These are phyloP conservation scores for Oryzias melastigma DNA, from an alignment of 2,113 vertebrate species.

Conservation along the genomic window DNA sequence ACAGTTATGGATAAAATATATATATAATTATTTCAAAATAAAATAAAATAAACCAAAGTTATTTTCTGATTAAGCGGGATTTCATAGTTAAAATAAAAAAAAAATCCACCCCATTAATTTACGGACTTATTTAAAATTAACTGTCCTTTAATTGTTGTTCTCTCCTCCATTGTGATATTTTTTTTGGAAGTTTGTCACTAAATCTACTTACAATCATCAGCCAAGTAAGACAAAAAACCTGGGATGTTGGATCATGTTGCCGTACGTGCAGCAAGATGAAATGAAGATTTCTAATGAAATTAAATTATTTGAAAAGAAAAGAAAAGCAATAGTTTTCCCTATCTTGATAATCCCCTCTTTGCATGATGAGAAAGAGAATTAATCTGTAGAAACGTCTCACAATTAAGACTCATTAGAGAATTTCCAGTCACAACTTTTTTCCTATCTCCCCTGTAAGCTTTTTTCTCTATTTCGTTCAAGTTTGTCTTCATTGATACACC, in stretches of 20 bases:
- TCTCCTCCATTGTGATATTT: background rate
- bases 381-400: background rate
- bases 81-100: conserved; percentile 4
- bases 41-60: background rate
- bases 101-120: background rate
- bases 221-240: conserved; percentile 7
- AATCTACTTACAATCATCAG: conserved; percentile 5
- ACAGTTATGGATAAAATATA: no score
- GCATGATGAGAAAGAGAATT: background rate
- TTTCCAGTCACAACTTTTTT: background rate
- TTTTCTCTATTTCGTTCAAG: conserved; percentile 6
- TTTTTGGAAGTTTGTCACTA: conserved; percentile 8
- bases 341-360: background rate
- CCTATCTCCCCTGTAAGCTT: background rate
- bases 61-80: background rate
- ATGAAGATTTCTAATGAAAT: conserved; percentile 4
- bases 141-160: background rate
- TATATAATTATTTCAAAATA: background rate
- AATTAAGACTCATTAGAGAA: background rate
- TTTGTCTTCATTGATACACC: conserved; percentile 2
- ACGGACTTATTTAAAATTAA: no score
- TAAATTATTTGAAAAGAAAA: conserved; percentile 4
- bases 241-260: background rate
- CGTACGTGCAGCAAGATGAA: background rate
- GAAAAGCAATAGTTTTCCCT: background rate